Evolutionary conservation across 2,113 vertebrate genomes (phyloP), one percentile per base, ranked within the genome.

Genomic region (Dicrurus megarhynchus): DNA sequence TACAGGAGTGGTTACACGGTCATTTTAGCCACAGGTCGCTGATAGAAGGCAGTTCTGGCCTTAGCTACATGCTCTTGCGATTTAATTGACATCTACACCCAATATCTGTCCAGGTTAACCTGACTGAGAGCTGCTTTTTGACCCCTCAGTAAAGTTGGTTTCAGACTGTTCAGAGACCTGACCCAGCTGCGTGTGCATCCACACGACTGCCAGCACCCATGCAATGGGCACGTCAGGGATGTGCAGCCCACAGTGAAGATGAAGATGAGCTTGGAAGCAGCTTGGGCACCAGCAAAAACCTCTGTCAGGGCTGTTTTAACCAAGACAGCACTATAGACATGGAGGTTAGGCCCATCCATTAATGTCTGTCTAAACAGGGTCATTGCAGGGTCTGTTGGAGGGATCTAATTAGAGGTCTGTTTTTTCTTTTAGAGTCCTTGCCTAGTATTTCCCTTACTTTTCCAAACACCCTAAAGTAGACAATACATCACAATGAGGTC

Each of bases 401-500:
- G 82, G 67, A 79, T 94, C 84, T 96, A 95, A 95, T 96, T 89
- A 96, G 87, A 69, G 9, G 30, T 90, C 94, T 97, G 93, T 78
- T 96, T 97, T 97, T 96, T 68, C 95, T 97, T 97, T 97, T 92
- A 93, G 97, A 93, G 90, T 92, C 94, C 77, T 95, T 91, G 90
- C 97, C 79, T 90, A 69, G 28, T 86, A 83, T 91, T 95, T 97
- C 91, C 86, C 87, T 95, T 90, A 90, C 80, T 95, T 96, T 97
- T 96, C 74, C 92, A 96, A 96, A 96, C 89, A 95, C 79, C 83
- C 89, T 79, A 76, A 95, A 97, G 92, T 90, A 97, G 95, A 97
- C 76, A 95, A 96, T 97, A 97, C 88, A 97, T 97, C 97, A 97
- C 95, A 87, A 91, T 50, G 91, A 97, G 96, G 97, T 97, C 96